phyloP scores from a whole-genome alignment of 2,113 vertebrate species.

The Bostrychus sinensis region DNA sequence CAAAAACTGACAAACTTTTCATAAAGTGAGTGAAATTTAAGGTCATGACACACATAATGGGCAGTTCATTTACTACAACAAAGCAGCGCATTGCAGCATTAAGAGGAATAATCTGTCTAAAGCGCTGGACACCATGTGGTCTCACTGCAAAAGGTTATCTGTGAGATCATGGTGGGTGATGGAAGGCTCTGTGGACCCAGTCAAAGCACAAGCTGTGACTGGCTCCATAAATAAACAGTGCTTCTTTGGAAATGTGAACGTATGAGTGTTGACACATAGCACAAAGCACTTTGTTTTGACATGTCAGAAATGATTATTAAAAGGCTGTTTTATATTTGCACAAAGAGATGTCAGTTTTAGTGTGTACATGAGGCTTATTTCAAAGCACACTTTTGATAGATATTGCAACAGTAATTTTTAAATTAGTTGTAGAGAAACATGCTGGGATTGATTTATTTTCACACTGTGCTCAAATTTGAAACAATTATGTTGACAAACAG shows the following conservation, averaged over 20 bases:
- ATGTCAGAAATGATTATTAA: background rate
- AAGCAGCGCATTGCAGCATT: conserved; percentile 8
- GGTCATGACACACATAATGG: background rate
- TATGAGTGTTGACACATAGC: conserved; percentile 2
- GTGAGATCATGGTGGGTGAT: conserved; percentile 33
- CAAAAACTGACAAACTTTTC: no score
- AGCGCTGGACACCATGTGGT: conserved; percentile 12
- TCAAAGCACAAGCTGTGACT: conserved; percentile 30
- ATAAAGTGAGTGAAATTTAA: conserved; percentile 3
- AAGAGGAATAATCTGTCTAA: conserved; percentile 32
- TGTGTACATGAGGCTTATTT: background rate
- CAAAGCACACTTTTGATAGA: background rate
- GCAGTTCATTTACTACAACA: conserved; percentile 15
- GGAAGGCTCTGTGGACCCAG: conserved; percentile 17
- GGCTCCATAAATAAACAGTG: conserved; percentile 26
- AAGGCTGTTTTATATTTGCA: background rate
- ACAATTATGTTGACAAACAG: background rate
- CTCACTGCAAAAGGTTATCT: conserved; percentile 45
- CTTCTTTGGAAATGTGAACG: conserved; percentile 6
- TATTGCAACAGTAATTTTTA: background rate
- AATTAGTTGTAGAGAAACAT: background rate
- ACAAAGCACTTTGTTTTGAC: background rate
- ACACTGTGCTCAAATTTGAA: background rate
- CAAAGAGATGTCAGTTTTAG: background rate
- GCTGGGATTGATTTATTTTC: background rate